Base-by-base conservation (phyloP, 1,140 invertebrate genomes). In the Sinonovacula constricta region DNA sequence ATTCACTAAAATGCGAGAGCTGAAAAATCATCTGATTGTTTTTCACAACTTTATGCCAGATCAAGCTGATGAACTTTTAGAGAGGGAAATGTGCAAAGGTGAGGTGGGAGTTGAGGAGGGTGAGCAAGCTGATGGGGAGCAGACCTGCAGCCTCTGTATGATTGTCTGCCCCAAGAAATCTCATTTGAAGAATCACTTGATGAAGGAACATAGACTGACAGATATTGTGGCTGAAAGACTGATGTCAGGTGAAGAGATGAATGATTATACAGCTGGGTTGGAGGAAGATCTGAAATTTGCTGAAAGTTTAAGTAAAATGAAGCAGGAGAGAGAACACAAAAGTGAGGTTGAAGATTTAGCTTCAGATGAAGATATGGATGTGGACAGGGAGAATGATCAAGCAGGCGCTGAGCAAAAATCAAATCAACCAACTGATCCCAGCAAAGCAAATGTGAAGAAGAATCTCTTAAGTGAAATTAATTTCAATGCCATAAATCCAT, bases 401-500 rank as follows among this genome's bases (percentile, higher is more conserved):
- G n/a, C n/a, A n/a, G n/a, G n/a, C n/a, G n/a, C n/a, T n/a, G n/a
- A n/a, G n/a, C n/a, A n/a, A n/a, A 18, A 10, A 45, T 45, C 39
- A 45, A 45, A 45, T 7, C 7, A 45, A 45, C 7, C 7, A 10
- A 18, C 7, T 45, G 39, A 45, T 45, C 7, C 7, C 7, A 45
- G 18, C 7, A 45, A 45, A 18, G 18, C 7, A 10, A 63, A 74
- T 30, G 60, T 56, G 10, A 59, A 76, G 24, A 76, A 66, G 49
- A 53, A 66, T 26, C 34, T 76, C 1, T 65, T 76, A 28, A 63
- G 51, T 36, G 72, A 76, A 56, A 59, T 76, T 22, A 56, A 76
- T 30, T 76, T 76, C 59, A 53, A 76, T 24, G 63, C 72, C 5
- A 76, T 76, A 28, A 76, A 76, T 76, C 72, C 72, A 30, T 76